Percentiles rank a stretch among this genome's conserved stretches.
These are phyloP conservation scores for Furcifer pardalis DNA, from an alignment of 2,797 vertebrate species.

Conservation along the genomic window DNA sequence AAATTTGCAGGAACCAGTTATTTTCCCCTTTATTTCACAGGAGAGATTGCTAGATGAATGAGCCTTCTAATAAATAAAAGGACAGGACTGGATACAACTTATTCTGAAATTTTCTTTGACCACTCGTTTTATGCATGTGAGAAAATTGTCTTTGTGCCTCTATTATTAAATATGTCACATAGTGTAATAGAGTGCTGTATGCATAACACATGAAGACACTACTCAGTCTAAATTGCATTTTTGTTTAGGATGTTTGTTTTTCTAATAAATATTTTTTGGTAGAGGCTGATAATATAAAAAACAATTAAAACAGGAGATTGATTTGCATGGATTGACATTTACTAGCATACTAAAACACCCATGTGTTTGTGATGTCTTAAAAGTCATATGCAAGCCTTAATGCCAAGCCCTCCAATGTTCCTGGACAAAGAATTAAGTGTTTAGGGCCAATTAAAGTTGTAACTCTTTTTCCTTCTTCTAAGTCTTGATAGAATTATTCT, in stretches of 20 bases:
- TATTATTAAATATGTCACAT: not conserved
- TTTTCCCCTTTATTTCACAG: not conserved
- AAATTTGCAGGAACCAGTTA: not conserved
- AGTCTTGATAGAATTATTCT: not conserved
- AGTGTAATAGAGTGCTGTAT: not conserved
- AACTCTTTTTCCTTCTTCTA: not conserved
- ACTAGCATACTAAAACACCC: conserved; percentile 26
- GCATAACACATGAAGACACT: not conserved
- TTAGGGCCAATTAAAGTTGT: not conserved
- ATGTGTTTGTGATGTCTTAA: conserved; percentile 18
- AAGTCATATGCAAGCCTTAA: conserved; percentile 34
- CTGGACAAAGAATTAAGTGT: not conserved
- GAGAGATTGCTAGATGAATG: not conserved
- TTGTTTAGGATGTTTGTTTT: conserved; percentile 20
- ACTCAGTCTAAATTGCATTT: not conserved
- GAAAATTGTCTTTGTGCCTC: not conserved
- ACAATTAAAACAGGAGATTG: conserved; percentile 19
- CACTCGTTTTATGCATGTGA: not conserved
- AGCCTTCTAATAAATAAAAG: not conserved
- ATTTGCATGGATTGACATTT: conserved; percentile 19
- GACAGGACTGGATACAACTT: not conserved
- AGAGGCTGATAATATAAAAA: conserved; percentile 12
- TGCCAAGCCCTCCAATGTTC: not conserved
- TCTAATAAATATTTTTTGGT: conserved; percentile 15
- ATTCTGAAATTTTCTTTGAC: not conserved